Percentiles rank a stretch among this genome's conserved stretches.
These are phyloP conservation scores for Limnephilus lunatus DNA, from an alignment of 2,888 invertebrate species.

Conservation along the genomic window DNA sequence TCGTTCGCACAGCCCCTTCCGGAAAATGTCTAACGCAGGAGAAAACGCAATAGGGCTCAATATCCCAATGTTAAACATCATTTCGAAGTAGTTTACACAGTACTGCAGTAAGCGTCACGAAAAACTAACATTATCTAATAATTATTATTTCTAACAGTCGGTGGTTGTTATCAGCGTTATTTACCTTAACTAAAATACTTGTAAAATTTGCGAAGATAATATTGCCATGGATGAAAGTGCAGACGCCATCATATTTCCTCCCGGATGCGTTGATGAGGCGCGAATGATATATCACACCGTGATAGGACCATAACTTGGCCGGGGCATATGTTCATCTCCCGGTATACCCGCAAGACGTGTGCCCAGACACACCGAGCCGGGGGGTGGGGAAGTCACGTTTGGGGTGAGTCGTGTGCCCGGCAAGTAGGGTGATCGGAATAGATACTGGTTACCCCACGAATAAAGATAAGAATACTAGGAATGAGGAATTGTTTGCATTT, in stretches of 20 bases:
- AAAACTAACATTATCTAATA: background rate
- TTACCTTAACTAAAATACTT: background rate
- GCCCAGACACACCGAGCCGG: background rate
- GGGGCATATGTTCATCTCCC: slow-evolving; percentile 18
- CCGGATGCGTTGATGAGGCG: slow-evolving; percentile 49
- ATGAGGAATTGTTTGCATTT: slow-evolving; percentile 40
- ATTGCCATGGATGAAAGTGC: background rate
- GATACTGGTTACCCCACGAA: slow-evolving; percentile 2
- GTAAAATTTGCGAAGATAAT: background rate
- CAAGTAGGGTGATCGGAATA: background rate
- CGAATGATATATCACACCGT: slow-evolving; percentile 21
- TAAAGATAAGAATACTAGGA: background rate
- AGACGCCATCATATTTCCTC: background rate
- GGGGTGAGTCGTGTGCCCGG: background rate
- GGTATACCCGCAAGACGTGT: background rate
- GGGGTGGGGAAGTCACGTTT: background rate
- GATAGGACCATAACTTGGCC: slow-evolving; percentile 29
- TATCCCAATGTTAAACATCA: too few relatives aligned
- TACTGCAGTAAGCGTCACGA: too few relatives aligned
- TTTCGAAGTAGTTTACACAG: too few relatives aligned
- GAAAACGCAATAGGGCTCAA: too few relatives aligned
- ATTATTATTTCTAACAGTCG: too few relatives aligned
- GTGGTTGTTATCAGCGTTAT: background rate
- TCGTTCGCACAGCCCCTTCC: too few relatives aligned
- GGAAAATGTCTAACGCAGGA: too few relatives aligned